phyloP scores from a whole-genome alignment of 2,888 invertebrate species.

The Crossocerus cetratus region DNA sequence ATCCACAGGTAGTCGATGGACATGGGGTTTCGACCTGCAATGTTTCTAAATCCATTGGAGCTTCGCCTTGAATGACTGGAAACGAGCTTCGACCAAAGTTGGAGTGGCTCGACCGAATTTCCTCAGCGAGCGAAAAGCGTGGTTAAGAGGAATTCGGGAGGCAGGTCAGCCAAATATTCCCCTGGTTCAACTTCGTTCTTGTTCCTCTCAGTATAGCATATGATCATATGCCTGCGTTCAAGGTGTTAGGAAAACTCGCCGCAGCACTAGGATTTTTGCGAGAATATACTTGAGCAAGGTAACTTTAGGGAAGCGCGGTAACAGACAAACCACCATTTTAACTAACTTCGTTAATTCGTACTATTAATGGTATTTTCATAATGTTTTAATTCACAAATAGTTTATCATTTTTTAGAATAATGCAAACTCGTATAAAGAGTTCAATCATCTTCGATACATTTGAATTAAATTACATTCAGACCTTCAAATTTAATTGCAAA shows the following conservation, averaged over 20 bases:
- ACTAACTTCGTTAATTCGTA: too few relatives aligned
- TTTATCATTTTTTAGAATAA: too few relatives aligned
- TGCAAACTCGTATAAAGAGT: too few relatives aligned
- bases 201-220: background rate
- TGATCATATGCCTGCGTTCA: background rate
- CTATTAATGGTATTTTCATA: too few relatives aligned
- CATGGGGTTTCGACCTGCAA: conserved; percentile 43
- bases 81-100: conserved; percentile 37
- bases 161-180: conserved; percentile 27
- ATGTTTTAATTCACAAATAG: too few relatives aligned
- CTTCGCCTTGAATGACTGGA: conserved; percentile 36
- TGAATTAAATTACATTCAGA: too few relatives aligned
- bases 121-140: conserved; percentile 24
- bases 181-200: conserved; percentile 11
- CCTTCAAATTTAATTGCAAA: too few relatives aligned
- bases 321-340: too few relatives aligned
- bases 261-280: too few relatives aligned
- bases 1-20: conserved; percentile 68
- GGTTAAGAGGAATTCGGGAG: conserved; percentile 30
- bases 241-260: background rate
- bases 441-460: too few relatives aligned
- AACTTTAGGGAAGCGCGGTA: too few relatives aligned
- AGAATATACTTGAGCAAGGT: too few relatives aligned
- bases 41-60: conserved; percentile 51
- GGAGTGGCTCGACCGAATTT: conserved; percentile 44